Base-by-base conservation (phyloP, 2,113 vertebrate genomes). In the Mola mola region DNA sequence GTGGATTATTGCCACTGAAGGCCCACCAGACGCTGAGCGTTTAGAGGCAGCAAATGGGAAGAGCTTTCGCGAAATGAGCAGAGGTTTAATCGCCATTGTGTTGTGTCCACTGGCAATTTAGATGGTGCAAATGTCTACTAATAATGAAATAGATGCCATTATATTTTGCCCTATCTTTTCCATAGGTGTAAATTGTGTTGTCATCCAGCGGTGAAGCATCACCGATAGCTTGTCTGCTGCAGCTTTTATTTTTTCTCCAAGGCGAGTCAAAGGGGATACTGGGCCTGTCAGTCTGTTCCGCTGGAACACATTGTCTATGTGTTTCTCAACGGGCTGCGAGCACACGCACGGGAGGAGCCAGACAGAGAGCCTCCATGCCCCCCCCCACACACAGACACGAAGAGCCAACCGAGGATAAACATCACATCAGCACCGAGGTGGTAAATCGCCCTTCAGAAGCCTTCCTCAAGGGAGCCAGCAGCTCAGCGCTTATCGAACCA, bases 371-470 rank as follows among this genome's bases (percentile, higher is more conserved):
- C 47, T 21, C 2, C 16, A 21, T 8, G 19, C 19, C 0, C 53
- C 40, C 47, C 58, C 43, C 36, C n/a, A 67, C 31, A 66, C 34
- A 70, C 71, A 72, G 56, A 70, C 72, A 59, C 81, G 66, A 65
- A 72, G 43, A 49, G 59, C 68, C 75, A 69, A 41, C 66, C 64
- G 78, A 80, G 76, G 74, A 76, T 78, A 82, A 70, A 70, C 77
- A 78, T 84, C 79, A 85, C 81, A 83, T 87, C 83, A 86, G 75
- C 85, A 81, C 46, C 55, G 82, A 84, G 84, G 77, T 85, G 84
- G 84, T 83, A 90, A 90, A 90, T 88, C 73, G 84, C 53, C 87
- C 87, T 88, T 90, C 84, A 88, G 79, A 83, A 82, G 73, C 46
- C 38, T 72, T 79, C 79, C 84, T 83, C 81, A 6, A 58, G 87